phyloP scores from a whole-genome alignment of 2,113 vertebrate genomes.

The Arothron firmamentum region DNA sequence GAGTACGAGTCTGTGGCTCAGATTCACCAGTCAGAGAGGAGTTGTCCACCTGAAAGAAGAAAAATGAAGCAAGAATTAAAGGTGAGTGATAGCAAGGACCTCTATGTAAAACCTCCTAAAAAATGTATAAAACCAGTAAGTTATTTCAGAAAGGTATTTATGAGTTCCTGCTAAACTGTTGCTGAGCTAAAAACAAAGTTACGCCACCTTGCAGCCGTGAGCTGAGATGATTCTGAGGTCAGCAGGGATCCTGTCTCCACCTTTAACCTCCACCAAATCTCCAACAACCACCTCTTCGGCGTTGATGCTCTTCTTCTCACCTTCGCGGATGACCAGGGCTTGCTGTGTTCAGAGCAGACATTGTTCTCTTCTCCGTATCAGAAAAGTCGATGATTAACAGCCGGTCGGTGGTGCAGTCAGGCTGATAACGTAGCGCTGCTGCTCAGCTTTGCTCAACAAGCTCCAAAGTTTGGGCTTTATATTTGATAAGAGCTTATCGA shows the following conservation, averaged over 20 bases:
- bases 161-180: too few relatives aligned
- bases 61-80: conserved; percentile 4
- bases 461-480: neutral
- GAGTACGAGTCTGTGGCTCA: conserved; percentile 90
- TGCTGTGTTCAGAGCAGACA: conserved; percentile 73
- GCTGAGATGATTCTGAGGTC: conserved; percentile 89
- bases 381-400: neutral
- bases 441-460: neutral
- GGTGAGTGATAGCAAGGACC: too few relatives aligned
- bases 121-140: too few relatives aligned
- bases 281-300: conserved; percentile 89
- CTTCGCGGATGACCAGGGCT: conserved; percentile 92
- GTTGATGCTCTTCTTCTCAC: conserved; percentile 90
- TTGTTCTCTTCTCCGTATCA: neutral
- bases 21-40: conserved; percentile 96
- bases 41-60: conserved; percentile 84
- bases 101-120: too few relatives aligned
- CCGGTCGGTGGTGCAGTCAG: neutral
- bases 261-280: conserved; percentile 94
- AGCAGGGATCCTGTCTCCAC: conserved; percentile 93
- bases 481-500: neutral
- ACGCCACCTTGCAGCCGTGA: conserved; percentile 88
- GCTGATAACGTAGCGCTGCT: neutral
- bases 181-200: too few relatives aligned
- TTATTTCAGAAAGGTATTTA: too few relatives aligned